phyloP scores from a whole-genome alignment of 1,140 invertebrate species.

The Pararge aegeria region DNA sequence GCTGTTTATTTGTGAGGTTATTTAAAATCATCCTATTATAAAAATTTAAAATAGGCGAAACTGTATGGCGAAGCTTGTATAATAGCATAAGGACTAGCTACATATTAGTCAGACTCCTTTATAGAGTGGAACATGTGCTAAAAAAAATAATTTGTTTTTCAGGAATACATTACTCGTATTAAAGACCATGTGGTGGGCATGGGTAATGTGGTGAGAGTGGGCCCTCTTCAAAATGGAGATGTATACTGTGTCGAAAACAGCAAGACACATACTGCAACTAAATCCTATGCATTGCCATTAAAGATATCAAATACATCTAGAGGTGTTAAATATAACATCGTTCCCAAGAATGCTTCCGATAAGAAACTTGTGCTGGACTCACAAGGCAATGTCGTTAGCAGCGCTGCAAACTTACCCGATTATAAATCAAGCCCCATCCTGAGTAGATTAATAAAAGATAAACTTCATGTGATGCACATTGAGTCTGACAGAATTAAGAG shows the following conservation, averaged over 20 bases:
- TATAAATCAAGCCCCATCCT: constrained; percentile 74
- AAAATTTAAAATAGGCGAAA: too few species aligned
- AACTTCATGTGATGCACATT: constrained; percentile 77
- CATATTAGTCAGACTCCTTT: too few species aligned
- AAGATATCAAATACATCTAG: constrained; percentile 73
- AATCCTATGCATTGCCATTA: constrained; percentile 74
- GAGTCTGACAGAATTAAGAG: constrained; percentile 80
- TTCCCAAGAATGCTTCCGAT: constrained; percentile 76
- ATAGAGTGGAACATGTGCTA: too few species aligned
- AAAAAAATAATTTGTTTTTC: constrained; percentile 45
- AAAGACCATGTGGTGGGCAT: constrained; percentile 83
- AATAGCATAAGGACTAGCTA: too few species aligned
- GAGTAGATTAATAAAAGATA: constrained; percentile 73
- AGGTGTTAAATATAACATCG: constrained; percentile 74
- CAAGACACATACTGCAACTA: constrained; percentile 60
- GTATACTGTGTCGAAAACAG: constrained; percentile 67
- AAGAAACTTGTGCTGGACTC: constrained; percentile 75
- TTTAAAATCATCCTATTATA: too few species aligned
- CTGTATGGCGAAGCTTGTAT: too few species aligned
- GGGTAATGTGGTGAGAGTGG: constrained; percentile 81
- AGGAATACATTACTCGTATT: constrained; percentile 84
- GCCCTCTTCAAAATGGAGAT: constrained; percentile 72
- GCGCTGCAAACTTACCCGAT: constrained; percentile 73
- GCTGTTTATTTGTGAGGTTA: too few species aligned
- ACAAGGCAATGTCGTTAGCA: constrained; percentile 75